phyloP scores from a whole-genome alignment of 35 echinoderm and acorn worm genomes.

The Stichopus chloronotus region DNA sequence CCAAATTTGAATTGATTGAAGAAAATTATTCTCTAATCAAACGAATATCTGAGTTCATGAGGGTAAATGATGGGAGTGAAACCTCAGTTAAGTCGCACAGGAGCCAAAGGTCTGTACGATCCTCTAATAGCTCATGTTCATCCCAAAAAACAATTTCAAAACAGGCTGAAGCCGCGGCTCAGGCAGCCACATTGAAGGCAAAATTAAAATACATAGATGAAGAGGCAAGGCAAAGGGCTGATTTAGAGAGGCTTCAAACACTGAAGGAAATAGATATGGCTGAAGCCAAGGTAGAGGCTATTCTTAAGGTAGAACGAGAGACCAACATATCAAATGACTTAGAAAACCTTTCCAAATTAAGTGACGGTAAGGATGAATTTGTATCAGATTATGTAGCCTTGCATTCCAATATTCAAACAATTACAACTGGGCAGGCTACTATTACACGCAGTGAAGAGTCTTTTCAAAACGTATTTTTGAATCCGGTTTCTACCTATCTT shows the following conservation, averaged over 20 bases:
- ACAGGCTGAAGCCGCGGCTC: neutral
- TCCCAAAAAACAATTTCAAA: no score
- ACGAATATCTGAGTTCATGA: constrained; percentile 11
- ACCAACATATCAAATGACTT: neutral
- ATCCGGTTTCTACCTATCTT: neutral
- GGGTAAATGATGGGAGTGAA: neutral
- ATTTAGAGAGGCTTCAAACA: no score
- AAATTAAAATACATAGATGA: constrained; percentile 21
- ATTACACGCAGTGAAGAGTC: neutral
- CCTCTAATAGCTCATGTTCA: no score
- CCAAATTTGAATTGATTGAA: no score
- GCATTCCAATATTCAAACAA: neutral
- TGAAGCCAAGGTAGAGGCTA: no score
- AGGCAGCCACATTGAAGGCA: constrained; percentile 29
- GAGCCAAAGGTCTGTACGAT: no score
- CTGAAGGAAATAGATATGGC: no score
- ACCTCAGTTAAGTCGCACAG: no score
- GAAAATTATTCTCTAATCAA: neutral
- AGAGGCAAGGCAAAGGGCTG: constrained; percentile 34
- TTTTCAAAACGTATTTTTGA: neutral
- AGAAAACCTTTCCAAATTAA: constrained; percentile 23
- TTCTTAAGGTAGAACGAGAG: neutral
- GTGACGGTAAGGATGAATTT: constrained; percentile 4
- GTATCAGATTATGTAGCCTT: constrained; percentile 11
- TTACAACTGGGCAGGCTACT: neutral